These are phyloP conservation scores for Cryptoprocta ferox DNA, from an alignment of 2,797 vertebrate species.

Conservation along the genomic window DNA sequence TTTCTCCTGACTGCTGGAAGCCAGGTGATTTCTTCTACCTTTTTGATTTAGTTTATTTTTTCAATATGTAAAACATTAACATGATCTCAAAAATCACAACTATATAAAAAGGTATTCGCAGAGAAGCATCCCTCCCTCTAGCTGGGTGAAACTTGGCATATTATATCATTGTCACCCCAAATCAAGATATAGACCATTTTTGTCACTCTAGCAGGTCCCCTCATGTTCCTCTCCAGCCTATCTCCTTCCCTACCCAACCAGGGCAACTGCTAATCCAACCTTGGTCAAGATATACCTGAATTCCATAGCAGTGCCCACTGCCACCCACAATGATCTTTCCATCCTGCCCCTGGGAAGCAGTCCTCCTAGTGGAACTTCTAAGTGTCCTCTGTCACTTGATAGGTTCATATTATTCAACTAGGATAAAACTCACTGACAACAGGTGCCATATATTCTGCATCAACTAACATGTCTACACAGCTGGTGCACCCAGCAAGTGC, in stretches of 20 bases:
- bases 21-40: neutral
- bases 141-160: neutral
- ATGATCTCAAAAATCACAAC: neutral
- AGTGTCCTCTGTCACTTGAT: neutral
- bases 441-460: neutral
- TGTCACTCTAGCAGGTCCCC: neutral
- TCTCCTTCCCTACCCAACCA: neutral
- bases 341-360: neutral
- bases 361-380: neutral
- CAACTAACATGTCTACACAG: neutral
- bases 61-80: neutral
- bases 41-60: slow-evolving; percentile 9
- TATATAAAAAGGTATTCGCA: neutral
- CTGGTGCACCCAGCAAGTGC: neutral
- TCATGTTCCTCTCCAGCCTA: neutral
- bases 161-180: neutral
- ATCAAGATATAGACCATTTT: neutral
- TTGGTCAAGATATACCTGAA: neutral
- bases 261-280: neutral
- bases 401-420: neutral
- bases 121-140: neutral
- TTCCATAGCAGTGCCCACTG: neutral
- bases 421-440: neutral
- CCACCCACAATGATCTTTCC: neutral
- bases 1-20: neutral